Percentiles rank a stretch among this genome's conserved stretches.
These are phyloP conservation scores for Agrotis exclamationis DNA, from an alignment of 2,888 invertebrate genomes.

Conservation along the genomic window DNA sequence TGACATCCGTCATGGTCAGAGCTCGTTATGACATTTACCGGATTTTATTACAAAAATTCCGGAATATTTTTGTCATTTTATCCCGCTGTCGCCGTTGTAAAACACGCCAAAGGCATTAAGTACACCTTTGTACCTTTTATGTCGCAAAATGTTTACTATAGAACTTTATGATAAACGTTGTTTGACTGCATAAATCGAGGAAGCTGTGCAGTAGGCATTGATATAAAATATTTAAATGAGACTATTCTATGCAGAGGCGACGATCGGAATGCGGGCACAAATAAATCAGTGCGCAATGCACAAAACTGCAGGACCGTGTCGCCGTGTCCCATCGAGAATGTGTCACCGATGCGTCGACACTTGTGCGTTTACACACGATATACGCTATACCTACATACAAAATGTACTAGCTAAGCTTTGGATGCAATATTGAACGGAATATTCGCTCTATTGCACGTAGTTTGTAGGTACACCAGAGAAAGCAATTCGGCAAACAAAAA, in stretches of 20 bases:
- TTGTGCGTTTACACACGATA: slow-evolving; percentile 66
- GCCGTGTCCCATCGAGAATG: slow-evolving; percentile 73
- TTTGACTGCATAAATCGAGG: slow-evolving; percentile 44
- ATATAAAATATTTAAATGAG: slow-evolving; percentile 71
- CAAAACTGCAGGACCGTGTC: slow-evolving; percentile 78
- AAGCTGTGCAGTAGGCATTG: slow-evolving; percentile 40
- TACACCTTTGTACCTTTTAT: too few relatives aligned
- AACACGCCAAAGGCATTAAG: too few relatives aligned
- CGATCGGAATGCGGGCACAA: slow-evolving; percentile 74
- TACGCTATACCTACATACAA: slow-evolving; percentile 12
- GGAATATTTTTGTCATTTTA: slow-evolving; percentile 9
- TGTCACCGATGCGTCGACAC: slow-evolving; percentile 78
- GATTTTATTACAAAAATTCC: slow-evolving; percentile 38
- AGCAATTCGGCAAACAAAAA: slow-evolving; percentile 15
- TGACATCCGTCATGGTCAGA: slow-evolving; percentile 43
- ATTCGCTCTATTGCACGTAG: slow-evolving; percentile 4
- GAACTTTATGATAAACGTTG: slow-evolving; percentile 37
- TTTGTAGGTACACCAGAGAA: slow-evolving; percentile 17
- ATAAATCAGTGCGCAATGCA: slow-evolving; percentile 84
- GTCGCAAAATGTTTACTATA: too few relatives aligned
- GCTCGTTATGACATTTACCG: slow-evolving; percentile 28
- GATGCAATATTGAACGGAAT: slow-evolving; percentile 33
- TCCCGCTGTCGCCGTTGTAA: too few relatives aligned
- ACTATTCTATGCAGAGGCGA: slow-evolving; percentile 64
- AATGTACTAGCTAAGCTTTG: slow-evolving; percentile 14